Evolutionary conservation across 2,888 invertebrate genomes (phyloP).

Genomic region (Aleiodes testaceus): DNA sequence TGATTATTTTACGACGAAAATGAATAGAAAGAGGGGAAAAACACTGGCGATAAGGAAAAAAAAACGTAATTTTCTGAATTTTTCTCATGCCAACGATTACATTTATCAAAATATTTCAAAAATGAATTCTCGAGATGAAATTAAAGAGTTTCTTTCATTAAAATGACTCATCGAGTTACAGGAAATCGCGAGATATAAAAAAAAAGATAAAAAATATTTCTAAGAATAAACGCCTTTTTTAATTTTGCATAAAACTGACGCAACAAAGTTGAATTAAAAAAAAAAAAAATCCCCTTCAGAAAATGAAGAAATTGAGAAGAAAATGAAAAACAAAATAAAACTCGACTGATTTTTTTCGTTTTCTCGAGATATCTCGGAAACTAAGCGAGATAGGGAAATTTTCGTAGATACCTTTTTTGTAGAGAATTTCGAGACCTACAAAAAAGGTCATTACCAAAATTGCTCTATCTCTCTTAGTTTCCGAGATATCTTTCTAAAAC

Average conservation of each 20-base stretch:
- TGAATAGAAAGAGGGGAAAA: constrained; percentile 8
- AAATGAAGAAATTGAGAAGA: neutral
- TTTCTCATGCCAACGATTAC: neutral
- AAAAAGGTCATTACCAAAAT: too few relatives aligned
- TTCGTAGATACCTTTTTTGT: too few relatives aligned
- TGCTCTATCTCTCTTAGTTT: too few relatives aligned
- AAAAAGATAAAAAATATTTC: neutral
- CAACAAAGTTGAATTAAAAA: neutral
- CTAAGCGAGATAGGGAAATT: too few relatives aligned
- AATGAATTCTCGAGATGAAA: constrained; percentile 11
- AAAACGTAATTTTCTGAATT: constrained; percentile 10
- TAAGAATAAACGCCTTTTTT: constrained; percentile 18
- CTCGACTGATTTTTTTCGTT: too few relatives aligned
- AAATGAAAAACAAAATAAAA: neutral
- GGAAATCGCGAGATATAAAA: constrained; percentile 25
- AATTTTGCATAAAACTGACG: constrained; percentile 22
- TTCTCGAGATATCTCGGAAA: too few relatives aligned
- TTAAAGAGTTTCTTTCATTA: constrained; percentile 8
- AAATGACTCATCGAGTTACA: constrained; percentile 24
- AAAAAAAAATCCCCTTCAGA: neutral
- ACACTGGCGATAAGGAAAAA: constrained; percentile 15
- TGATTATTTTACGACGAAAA: constrained; percentile 18
- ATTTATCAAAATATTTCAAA: constrained; percentile 9
- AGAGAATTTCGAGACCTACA: too few relatives aligned
- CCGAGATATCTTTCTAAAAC: too few relatives aligned